Base-by-base conservation (phyloP, 2,113 vertebrate species). In the Procapra przewalskii region DNA sequence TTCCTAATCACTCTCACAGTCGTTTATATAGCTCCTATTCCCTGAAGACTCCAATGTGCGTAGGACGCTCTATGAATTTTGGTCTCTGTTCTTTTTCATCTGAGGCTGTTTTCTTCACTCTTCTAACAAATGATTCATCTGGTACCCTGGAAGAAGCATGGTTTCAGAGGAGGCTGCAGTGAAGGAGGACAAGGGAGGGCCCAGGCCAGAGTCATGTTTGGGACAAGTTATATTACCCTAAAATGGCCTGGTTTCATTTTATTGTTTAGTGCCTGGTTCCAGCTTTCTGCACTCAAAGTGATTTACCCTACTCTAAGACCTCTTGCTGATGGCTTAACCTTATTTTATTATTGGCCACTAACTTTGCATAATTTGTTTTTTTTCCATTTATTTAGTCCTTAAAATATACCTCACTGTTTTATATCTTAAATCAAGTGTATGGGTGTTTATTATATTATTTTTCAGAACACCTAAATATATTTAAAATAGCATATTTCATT, bases 281-380 rank as follows among this genome's bases (percentile, higher is more conserved):
- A 19, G 40, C 48, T 36, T 91, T 64, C 62, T 92, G 40, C 11
- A 71, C 45, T 55, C 50, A 94, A 87, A 88, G 6, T 40, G 62
- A 86, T 89, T 96, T 88, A 48, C 81, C 43, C 55, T 91, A n/a
- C 11, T 57, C 16, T 85, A 71, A 92, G 54, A n/a, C 36, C 64
- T 91, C 52, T 95, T 81, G 16, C n/a, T 94, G 50, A 29, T 93
- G 43, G 27, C 91, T 97, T 14, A 79, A 48, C 50, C 5, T 64
- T 86, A 62, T 75, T 89, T 27, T 94, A 40, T 85, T 84, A 64
- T 91, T 79, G 40, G 19, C 48, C 60, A 62, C 40, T 87, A 84
- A 90, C 10, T 90, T 96, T 21, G 43, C 57, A 31, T 81, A 90
- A 75, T 84, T 97, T 94, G 21, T 92, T 88, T 92, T 97, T 97